phyloP scores from a whole-genome alignment of 2,113 vertebrate genomes.

The human region GRCh38 chrX:41844501-41845000 shows the following conservation, averaged over 20 bases:
- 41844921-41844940: conserved; percentile 23
- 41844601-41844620: not conserved
- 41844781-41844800: not conserved
- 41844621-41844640: not conserved
- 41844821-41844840: not conserved
- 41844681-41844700: not conserved
- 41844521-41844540: not conserved
- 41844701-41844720: not conserved
- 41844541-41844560: not conserved
- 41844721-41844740: not conserved
- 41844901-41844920: not conserved
- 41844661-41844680: not conserved
- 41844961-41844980: not conserved
- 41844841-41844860: not conserved
- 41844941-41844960: not conserved
- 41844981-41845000: not conserved
- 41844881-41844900: not conserved
- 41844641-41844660: not conserved
- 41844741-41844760: not conserved
- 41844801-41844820: not conserved
- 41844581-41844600: not conserved
- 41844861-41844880: not conserved
- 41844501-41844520: not conserved
- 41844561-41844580: not conserved
- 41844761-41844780: not conserved